These are phyloP conservation scores for Melanophora roralis DNA, from an alignment of 2,888 invertebrate species.

Conservation along the genomic window DNA sequence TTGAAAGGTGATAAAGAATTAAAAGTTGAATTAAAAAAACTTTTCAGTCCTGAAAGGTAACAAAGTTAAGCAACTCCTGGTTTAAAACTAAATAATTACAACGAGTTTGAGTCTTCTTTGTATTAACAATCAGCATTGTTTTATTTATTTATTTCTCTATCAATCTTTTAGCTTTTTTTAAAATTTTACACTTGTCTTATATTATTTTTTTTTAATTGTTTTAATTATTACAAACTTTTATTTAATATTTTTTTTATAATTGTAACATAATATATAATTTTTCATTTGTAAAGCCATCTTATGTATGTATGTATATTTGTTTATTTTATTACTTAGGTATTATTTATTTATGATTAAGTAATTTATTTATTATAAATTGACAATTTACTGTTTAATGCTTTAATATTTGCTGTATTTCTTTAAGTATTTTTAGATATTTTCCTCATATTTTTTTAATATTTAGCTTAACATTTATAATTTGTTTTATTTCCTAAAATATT, in stretches of 20 bases:
- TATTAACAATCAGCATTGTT: constrained; percentile 69
- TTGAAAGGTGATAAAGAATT: too few relatives aligned
- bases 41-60: too few relatives aligned
- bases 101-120: constrained; percentile 57
- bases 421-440: constrained; percentile 51
- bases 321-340: constrained; percentile 52
- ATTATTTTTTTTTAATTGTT: constrained; percentile 59
- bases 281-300: constrained; percentile 69
- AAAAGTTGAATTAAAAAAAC: too few relatives aligned
- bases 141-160: constrained; percentile 53
- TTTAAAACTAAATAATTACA: background rate
- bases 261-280: constrained; percentile 53
- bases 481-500: constrained; percentile 8
- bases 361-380: constrained; percentile 41
- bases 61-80: too few relatives aligned
- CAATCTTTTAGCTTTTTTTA: constrained; percentile 26
- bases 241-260: constrained; percentile 40
- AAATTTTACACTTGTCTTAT: constrained; percentile 43
- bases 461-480: constrained; percentile 40
- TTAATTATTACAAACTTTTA: constrained; percentile 58
- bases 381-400: constrained; percentile 31
- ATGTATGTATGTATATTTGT: constrained; percentile 61
- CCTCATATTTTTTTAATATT: constrained; percentile 4
- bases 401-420: constrained; percentile 61
- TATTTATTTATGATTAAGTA: constrained; percentile 39